Evolutionary conservation across 1,140 invertebrate species (phyloP).

Genomic region (Gonatopus flavifemur): DNA sequence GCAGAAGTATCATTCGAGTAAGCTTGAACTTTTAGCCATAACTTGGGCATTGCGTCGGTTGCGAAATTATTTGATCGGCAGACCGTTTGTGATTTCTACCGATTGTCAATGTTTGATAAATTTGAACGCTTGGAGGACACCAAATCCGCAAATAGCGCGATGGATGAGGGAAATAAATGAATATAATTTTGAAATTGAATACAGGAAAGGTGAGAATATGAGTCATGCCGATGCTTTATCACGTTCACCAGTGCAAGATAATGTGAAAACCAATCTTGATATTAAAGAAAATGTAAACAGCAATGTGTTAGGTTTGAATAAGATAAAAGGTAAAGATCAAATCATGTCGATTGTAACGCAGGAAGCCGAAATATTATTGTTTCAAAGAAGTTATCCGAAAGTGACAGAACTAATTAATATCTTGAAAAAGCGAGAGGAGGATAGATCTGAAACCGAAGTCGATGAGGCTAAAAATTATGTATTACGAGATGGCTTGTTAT

Average conservation of each 20-base stretch:
- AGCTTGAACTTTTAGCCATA: slow-evolving; percentile 9
- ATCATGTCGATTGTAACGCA: too few species aligned
- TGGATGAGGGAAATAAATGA: not conserved
- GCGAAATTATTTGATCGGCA: slow-evolving; percentile 11
- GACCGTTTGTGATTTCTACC: not conserved
- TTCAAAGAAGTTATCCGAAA: too few species aligned
- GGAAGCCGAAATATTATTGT: too few species aligned
- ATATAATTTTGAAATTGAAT: slow-evolving; percentile 1
- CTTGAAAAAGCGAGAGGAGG: too few species aligned
- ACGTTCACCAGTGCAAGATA: slow-evolving; percentile 4
- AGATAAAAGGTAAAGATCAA: too few species aligned
- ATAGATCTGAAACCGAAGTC: slow-evolving; percentile 2
- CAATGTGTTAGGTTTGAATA: too few species aligned
- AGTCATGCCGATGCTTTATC: not conserved
- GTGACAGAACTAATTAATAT: too few species aligned
- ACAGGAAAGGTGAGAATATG: not conserved
- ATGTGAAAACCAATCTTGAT: too few species aligned
- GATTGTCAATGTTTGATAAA: slow-evolving; percentile 1
- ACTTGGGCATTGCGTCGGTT: not conserved
- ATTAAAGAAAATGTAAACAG: too few species aligned
- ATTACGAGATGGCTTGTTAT: slow-evolving; percentile 7
- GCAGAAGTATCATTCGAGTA: too few species aligned
- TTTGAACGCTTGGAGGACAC: not conserved
- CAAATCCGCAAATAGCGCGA: not conserved
- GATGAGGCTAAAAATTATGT: slow-evolving; percentile 10